Evolutionary conservation across 2,797 vertebrate genomes (phyloP), one percentile per base, ranked within the genome.

Genomic region (Cyclopterus lumpus): DNA sequence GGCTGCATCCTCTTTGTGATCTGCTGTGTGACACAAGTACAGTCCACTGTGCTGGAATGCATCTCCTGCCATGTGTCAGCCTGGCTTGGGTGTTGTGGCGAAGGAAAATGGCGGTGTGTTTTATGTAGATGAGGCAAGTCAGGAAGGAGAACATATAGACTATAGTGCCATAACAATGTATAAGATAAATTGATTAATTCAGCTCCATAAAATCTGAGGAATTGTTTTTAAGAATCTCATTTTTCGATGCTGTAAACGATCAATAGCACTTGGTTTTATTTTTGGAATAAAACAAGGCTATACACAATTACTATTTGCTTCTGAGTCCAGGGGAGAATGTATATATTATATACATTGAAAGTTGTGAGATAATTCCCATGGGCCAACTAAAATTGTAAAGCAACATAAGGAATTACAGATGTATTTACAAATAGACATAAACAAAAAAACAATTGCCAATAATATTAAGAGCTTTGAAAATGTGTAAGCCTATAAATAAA

Each of bases 51-150:
- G 73, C 34, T 59, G 80, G 71, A 76, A 74, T 70, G 77, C 82
- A 32, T 71, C 70, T 77, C 73, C 32, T 68, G 69, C 44, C 46
- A 4, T 63, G 70, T 8, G 51, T 53, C 63, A 44, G 58, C 49
- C 51, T 78, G 67, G 26, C 26, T 26, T 16, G 26, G 68, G 78
- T 81, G 74, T 49, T 75, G 71, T 74, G 67, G 62, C 64, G 63
- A 71, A 79, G 77, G 73, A 89, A 88, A 90, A 91, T 90, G 87
- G 86, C 83, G 78, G 73, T 71, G 77, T 60, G 71, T 79, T 83
- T 83, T 74, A 70, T 85, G 55, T 65, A 59, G 68, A 82, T 60
- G 63, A 73, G 63, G 36, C 2, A 53, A 64, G 67, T 26, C 44
- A 67, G 46, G 44, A 64, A 42, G 10, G 15, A 73, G 51, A 62